phyloP scores from a whole-genome alignment of 2,888 invertebrate genomes.

The Hemaris fuciformis region DNA sequence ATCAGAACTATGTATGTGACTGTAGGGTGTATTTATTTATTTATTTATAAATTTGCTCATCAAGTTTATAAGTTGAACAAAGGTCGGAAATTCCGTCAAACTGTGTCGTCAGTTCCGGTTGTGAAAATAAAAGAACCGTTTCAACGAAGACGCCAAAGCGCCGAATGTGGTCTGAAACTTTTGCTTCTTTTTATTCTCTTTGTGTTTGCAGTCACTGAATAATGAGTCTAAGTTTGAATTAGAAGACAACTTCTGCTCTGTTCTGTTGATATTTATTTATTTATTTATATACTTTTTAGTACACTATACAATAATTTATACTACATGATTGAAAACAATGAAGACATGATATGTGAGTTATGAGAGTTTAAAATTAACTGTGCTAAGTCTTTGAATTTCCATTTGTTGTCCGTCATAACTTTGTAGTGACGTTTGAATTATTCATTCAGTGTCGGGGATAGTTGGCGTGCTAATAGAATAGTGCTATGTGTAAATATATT shows the following conservation, averaged over 20 bases:
- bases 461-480: too few species aligned
- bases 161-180: conserved; percentile 35
- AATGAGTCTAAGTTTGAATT: conserved; percentile 56
- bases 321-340: too few species aligned
- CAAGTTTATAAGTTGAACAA: background rate
- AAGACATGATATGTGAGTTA: background rate
- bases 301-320: too few species aligned
- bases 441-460: too few species aligned
- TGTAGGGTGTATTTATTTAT: too few species aligned
- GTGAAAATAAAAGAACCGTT: conserved; percentile 4
- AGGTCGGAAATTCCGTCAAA: background rate
- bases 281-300: too few species aligned
- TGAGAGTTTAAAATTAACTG: background rate
- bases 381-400: background rate
- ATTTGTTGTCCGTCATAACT: background rate
- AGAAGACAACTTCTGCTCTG: conserved; percentile 17
- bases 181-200: conserved; percentile 48
- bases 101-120: background rate
- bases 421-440: too few species aligned
- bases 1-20: too few species aligned
- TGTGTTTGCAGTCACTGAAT: conserved; percentile 46
- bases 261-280: too few species aligned
- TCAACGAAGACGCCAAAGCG: background rate
- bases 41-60: too few species aligned
- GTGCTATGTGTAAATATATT: too few species aligned